These are phyloP conservation scores for Sus scrofa DNA, from an alignment of 2,113 vertebrate genomes.

Conservation along the genomic window DNA sequence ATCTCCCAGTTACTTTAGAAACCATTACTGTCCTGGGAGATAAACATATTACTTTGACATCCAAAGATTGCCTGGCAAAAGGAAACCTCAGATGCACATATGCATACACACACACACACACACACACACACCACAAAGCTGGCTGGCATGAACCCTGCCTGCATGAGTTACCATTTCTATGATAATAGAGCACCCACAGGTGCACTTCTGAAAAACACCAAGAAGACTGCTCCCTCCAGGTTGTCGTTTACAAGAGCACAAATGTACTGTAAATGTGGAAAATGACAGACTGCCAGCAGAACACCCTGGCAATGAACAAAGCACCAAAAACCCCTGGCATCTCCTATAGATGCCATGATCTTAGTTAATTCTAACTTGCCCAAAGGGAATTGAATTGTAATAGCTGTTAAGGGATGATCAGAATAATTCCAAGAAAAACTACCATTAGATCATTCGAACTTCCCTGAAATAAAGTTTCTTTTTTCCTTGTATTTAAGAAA, in stretches of 20 bases:
- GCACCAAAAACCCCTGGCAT: background rate
- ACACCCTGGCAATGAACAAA: background rate
- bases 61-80: slow-evolving; percentile 46
- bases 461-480: background rate
- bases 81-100: slow-evolving; percentile 7
- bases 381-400: background rate
- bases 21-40: slow-evolving; percentile 9
- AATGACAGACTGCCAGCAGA: background rate
- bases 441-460: background rate
- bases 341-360: background rate
- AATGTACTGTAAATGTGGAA: background rate
- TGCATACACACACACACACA: too few relatives aligned
- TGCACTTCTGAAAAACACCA: background rate
- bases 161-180: background rate
- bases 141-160: background rate
- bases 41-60: slow-evolving; percentile 44
- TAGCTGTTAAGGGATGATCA: background rate
- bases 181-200: slow-evolving; percentile 34
- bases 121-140: background rate
- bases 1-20: slow-evolving; percentile 59
- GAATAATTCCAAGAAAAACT: background rate
- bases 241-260: background rate
- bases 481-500: background rate
- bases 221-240: background rate
- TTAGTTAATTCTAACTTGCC: background rate